These are phyloP conservation scores for Anthopleura sola DNA, from an alignment of 64 coral and sea anemone genomes.

Conservation along the genomic window DNA sequence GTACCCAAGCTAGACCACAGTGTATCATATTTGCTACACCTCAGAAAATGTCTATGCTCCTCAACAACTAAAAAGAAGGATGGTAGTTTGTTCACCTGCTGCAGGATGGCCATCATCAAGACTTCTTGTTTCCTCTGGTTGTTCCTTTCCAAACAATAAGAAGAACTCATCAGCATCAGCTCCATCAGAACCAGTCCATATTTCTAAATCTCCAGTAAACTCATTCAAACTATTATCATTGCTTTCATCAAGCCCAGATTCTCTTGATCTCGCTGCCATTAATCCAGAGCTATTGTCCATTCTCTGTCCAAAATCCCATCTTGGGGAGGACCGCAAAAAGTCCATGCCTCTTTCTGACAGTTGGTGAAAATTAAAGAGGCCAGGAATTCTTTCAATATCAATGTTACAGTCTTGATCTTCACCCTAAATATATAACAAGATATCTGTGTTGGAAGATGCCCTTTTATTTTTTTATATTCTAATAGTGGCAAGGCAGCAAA, in stretches of 20 bases:
- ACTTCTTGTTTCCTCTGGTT: conserved; percentile 29
- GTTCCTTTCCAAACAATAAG: conserved; percentile 54
- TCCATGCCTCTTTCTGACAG: conserved; percentile 35
- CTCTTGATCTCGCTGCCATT: neutral
- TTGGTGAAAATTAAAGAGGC: conserved; percentile 54
- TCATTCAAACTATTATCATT: conserved; percentile 27
- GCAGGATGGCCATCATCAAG: conserved; percentile 63
- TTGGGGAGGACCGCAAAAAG: neutral
- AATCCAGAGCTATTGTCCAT: neutral
- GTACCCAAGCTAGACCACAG: too few species aligned
- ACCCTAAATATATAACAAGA: conserved; percentile 15
- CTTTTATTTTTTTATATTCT: neutral
- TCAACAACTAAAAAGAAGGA: too few species aligned
- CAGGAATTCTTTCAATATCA: conserved; percentile 31
- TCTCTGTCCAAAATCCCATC: neutral
- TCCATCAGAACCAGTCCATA: conserved; percentile 32
- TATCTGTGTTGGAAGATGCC: conserved; percentile 20
- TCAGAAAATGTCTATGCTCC: too few species aligned
- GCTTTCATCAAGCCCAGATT: conserved; percentile 6
- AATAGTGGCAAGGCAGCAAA: neutral
- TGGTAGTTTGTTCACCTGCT: conserved; percentile 18
- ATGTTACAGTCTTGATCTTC: conserved; percentile 11
- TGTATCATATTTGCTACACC: too few species aligned
- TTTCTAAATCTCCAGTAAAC: conserved; percentile 29
- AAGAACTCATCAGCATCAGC: conserved; percentile 65